Conservation (phyloP, 2,797 vertebrate genomes). For the Botia kubotai region DNA sequence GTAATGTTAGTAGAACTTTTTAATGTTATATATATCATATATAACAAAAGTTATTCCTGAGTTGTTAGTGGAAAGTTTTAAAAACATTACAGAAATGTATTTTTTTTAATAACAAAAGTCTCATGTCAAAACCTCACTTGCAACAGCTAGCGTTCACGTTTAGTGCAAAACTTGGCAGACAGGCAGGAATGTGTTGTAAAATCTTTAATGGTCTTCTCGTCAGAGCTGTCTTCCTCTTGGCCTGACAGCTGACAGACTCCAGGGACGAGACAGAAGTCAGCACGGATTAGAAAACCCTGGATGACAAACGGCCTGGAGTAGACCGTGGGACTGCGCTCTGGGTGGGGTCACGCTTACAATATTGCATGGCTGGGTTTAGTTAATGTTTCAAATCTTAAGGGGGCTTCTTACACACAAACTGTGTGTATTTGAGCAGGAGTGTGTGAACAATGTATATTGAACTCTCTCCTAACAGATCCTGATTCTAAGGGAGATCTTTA, state of each 20-base stretch:
- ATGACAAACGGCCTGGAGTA: conserved; percentile 45
- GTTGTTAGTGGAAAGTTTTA: too few relatives aligned
- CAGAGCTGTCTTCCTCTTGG: conserved; percentile 23
- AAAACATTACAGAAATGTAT: too few relatives aligned
- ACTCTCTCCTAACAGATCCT: conserved; percentile 12
- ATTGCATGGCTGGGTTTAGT: conserved; percentile 34
- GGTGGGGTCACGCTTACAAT: conserved; percentile 33
- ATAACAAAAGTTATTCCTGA: too few relatives aligned
- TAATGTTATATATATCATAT: too few relatives aligned
- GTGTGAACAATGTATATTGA: background rate
- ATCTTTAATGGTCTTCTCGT: conserved; percentile 11
- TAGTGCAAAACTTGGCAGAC: background rate
- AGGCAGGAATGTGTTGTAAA: conserved; percentile 17
- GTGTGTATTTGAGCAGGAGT: background rate
- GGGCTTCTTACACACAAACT: background rate
- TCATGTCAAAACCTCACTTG: background rate
- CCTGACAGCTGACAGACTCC: conserved; percentile 50
- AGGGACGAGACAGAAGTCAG: conserved; percentile 43
- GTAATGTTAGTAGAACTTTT: too few relatives aligned
- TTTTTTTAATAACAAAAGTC: too few relatives aligned
- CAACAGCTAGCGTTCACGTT: background rate
- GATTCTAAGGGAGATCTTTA: background rate
- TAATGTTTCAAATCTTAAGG: conserved; percentile 7
- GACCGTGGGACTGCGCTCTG: background rate
- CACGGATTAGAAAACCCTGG: conserved; percentile 34